phyloP scores from a whole-genome alignment of 2,113 vertebrate genomes.

The Ancistrus triradiatus region DNA sequence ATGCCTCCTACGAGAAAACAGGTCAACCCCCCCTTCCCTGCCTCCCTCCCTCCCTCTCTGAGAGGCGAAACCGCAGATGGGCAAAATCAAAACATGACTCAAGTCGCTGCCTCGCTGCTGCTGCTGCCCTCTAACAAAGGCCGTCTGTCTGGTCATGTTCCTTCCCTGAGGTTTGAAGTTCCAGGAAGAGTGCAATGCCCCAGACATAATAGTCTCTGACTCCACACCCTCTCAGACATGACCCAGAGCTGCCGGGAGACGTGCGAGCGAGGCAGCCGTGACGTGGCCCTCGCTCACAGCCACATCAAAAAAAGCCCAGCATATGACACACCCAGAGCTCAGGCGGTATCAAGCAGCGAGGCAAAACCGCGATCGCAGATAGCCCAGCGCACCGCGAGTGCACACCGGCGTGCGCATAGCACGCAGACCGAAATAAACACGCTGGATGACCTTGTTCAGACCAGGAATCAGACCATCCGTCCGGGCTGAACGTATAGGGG shows the following conservation, averaged over 20 bases:
- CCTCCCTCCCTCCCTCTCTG: too few species aligned
- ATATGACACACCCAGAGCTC: slow-evolving; percentile 27
- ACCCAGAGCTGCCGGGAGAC: slow-evolving; percentile 65
- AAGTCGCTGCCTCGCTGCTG: slow-evolving; percentile 58
- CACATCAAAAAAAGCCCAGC: slow-evolving; percentile 62
- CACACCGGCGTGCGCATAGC: slow-evolving; percentile 4
- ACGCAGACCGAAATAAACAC: neutral
- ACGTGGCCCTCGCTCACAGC: slow-evolving; percentile 58
- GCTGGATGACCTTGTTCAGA: neutral
- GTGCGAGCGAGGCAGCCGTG: slow-evolving; percentile 62
- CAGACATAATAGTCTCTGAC: slow-evolving; percentile 76
- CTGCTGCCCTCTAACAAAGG: slow-evolving; percentile 66
- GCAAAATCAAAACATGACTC: slow-evolving; percentile 55
- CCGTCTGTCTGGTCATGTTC: slow-evolving; percentile 66
- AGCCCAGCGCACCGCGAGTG: neutral
- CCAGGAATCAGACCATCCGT: neutral
- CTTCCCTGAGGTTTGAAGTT: slow-evolving; percentile 69
- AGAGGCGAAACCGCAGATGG: slow-evolving; percentile 51
- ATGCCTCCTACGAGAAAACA: slow-evolving; percentile 1
- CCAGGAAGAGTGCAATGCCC: slow-evolving; percentile 64
- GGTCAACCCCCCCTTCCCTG: slow-evolving; percentile 9
- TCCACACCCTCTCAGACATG: slow-evolving; percentile 75
- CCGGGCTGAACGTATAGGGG: too few species aligned
- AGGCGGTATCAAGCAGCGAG: slow-evolving; percentile 15
- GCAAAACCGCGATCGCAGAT: slow-evolving; percentile 15